Evolutionary conservation across 2,113 vertebrate species (phyloP), one percentile per base, ranked within the genome.

Genomic region (Sylvilagus bachmani): DNA sequence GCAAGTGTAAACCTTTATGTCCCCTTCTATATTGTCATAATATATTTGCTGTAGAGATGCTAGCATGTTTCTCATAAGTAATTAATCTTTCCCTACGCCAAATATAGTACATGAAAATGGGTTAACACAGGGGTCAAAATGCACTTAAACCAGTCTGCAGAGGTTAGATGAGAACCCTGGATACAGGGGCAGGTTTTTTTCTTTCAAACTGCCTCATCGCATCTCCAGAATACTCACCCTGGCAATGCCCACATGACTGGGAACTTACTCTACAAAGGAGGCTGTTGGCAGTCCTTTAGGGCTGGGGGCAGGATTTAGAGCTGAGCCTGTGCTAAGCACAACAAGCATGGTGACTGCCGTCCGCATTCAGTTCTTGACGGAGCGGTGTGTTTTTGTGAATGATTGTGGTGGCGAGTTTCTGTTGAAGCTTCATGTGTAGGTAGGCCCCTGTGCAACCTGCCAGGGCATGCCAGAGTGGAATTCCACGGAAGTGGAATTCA

Each of bases 1-100:
- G 98, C 98, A 97, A 97, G 96, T 73, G 93, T 96, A 97, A 97
- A 98, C 97, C 97, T 98, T 96, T 97, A 93, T 97, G 97, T 97
- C 97, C 96, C 44, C 0, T 9, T 77, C 86, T 97, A 36, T 77
- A 36, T 38, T 29, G 91, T 7, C 66, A 80, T 98, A 75, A 96
- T 98, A 49, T 78, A 95, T 98, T 97, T 97, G 96, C 94, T 97
- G 94, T 97, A 95, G 96, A 92, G 95, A 96, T 16, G 95, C 95
- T 98, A 84, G 66, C 97, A 97, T 95, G 36, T 58, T 97, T 97
- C 97, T 86, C 78, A 4, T 69, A 89, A 97, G 95, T 96, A 91
- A 98, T 98, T 97, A 92, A 96, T 98, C 98, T 98, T 96, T 97
- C 91, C 93, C 95, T 89, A 92, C 62, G 55, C 86, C 96, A 81